Conservation (phyloP, 2,888 invertebrate species). For the Bimastos eiseni region DNA sequence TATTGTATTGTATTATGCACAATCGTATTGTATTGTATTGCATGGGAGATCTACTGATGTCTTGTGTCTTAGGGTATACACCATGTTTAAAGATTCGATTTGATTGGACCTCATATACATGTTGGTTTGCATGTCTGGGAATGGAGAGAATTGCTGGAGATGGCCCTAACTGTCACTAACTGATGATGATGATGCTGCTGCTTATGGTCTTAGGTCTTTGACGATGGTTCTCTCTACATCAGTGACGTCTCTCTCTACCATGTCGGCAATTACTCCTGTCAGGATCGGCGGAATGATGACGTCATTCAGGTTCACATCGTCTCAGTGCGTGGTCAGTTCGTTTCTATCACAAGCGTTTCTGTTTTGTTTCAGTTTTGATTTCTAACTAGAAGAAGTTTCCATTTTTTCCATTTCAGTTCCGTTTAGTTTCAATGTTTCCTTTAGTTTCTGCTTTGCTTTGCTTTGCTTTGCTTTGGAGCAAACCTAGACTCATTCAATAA, state of each 20-base stretch:
- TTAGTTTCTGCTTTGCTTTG: not conserved
- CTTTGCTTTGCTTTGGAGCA: no score
- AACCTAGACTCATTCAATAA: no score
- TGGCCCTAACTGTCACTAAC: not conserved
- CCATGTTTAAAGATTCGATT: not conserved
- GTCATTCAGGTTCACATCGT: conserved; percentile 76
- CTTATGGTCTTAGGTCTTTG: conserved; percentile 67
- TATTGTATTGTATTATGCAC: no score
- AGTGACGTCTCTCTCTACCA: conserved; percentile 73
- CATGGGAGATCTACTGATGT: no score
- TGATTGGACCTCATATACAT: no score
- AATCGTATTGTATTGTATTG: no score
- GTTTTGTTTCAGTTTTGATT: not conserved
- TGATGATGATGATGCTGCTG: not conserved
- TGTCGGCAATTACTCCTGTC: conserved; percentile 78
- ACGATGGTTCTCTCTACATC: conserved; percentile 75
- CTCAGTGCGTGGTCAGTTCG: conserved; percentile 64
- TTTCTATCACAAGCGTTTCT: not conserved
- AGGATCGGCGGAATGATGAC: conserved; percentile 73
- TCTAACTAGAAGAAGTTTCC: not conserved
- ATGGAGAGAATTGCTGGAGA: not conserved
- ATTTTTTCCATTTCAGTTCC: not conserved
- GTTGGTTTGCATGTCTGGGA: no score
- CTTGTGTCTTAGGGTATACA: not conserved
- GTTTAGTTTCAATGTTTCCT: not conserved